phyloP scores from a whole-genome alignment of 2,888 invertebrate species.

The Drosophila falleni region DNA sequence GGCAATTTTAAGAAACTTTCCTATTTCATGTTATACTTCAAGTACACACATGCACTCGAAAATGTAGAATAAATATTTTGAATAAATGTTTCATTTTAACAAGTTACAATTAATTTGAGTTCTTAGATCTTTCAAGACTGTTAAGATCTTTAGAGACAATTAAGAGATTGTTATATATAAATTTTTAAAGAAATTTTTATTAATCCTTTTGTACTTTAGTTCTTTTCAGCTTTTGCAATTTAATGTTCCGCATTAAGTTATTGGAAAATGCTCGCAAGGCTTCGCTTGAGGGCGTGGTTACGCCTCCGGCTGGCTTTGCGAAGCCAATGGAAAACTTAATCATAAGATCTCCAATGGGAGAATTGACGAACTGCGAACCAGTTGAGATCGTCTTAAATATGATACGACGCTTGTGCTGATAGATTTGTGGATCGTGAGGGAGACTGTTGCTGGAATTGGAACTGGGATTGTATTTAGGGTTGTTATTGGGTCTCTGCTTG shows the following conservation, averaged over 20 bases:
- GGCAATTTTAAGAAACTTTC: neutral
- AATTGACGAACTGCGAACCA: constrained; percentile 78
- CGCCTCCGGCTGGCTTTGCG: constrained; percentile 61
- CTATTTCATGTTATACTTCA: constrained; percentile 6
- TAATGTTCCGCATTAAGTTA: constrained; percentile 61
- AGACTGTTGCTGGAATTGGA: constrained; percentile 17
- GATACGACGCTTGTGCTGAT: constrained; percentile 67
- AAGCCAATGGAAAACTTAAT: constrained; percentile 81
- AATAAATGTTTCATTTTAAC: neutral
- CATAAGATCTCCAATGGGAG: constrained; percentile 82
- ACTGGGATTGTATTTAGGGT: neutral
- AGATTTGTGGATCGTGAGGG: constrained; percentile 48
- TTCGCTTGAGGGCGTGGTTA: constrained; percentile 39
- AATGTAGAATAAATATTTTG: neutral
- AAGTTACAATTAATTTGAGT: neutral
- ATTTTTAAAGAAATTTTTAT: constrained; percentile 1
- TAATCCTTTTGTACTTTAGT: constrained; percentile 29
- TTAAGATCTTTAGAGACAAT: no score
- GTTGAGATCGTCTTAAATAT: constrained; percentile 78
- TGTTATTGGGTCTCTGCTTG: constrained; percentile 17
- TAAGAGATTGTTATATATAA: neutral
- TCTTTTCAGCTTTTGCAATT: constrained; percentile 59
- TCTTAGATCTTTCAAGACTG: neutral
- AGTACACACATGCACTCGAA: neutral
- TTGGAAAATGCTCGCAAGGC: constrained; percentile 58